phyloP scores from a whole-genome alignment of 1,140 invertebrate species.

The Colletes latitarsis region DNA sequence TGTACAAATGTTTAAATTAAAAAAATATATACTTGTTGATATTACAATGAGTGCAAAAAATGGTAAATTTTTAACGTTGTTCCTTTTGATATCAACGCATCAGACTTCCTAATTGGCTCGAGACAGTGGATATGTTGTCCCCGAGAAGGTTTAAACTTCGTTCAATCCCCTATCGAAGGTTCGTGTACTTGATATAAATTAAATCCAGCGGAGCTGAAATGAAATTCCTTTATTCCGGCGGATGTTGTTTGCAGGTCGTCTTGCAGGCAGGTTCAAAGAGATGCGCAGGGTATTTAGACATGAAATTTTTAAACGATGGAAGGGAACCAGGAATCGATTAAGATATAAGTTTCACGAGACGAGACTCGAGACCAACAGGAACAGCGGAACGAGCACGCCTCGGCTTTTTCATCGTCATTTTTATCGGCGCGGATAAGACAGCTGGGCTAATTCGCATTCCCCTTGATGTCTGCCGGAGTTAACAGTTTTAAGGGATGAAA shows the following conservation, averaged over 20 bases:
- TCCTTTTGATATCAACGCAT: too few relatives aligned
- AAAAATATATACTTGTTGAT: too few relatives aligned
- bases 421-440: constrained; percentile 72
- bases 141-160: background rate
- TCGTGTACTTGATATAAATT: background rate
- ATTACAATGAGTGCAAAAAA: too few relatives aligned
- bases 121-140: too few relatives aligned
- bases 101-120: too few relatives aligned
- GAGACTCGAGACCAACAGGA: background rate
- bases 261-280: constrained; percentile 29
- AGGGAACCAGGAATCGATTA: constrained; percentile 55
- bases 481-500: constrained; percentile 81
- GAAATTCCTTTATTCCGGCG: constrained; percentile 44
- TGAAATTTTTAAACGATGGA: constrained; percentile 57
- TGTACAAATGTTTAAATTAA: too few relatives aligned
- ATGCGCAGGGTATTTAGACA: constrained; percentile 36
- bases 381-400: constrained; percentile 21
- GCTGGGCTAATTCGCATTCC: constrained; percentile 78
- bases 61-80: too few relatives aligned
- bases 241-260: constrained; percentile 40
- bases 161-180: background rate
- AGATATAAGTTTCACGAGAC: constrained; percentile 53
- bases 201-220: background rate
- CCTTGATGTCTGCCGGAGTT: constrained; percentile 79
- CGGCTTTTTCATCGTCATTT: constrained; percentile 63